Conservation (phyloP, 2,888 invertebrate genomes). For the Synergus laeviventris region DNA sequence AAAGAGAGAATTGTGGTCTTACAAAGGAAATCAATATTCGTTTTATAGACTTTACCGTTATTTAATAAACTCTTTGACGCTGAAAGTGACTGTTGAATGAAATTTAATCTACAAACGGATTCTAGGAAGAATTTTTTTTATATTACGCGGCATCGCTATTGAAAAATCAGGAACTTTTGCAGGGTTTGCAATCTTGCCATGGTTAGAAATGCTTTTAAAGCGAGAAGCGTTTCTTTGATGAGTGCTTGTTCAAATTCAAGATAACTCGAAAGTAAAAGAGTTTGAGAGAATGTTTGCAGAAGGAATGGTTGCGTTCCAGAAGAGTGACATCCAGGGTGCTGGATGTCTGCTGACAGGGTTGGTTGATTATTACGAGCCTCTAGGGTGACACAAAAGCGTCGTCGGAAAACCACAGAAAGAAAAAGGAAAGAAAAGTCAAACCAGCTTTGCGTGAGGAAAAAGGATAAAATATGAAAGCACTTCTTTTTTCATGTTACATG, state of each 20-base stretch:
- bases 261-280: conserved; percentile 31
- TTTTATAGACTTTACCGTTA: too few relatives aligned
- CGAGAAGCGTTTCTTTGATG: conserved; percentile 22
- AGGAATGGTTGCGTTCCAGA: conserved; percentile 19
- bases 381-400: conserved; percentile 16
- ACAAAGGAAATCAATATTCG: background rate
- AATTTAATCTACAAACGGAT: too few relatives aligned
- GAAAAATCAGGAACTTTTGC: background rate
- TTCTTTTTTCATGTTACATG: conserved; percentile 5
- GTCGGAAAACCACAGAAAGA: conserved; percentile 1
- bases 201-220: conserved; percentile 16
- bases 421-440: background rate
- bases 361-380: conserved; percentile 31
- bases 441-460: conserved; percentile 1
- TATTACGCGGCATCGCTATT: background rate
- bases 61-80: too few relatives aligned
- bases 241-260: conserved; percentile 14
- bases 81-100: too few relatives aligned
- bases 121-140: background rate
- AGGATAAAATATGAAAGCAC: conserved; percentile 14
- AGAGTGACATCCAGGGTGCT: conserved; percentile 21
- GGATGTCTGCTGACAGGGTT: conserved; percentile 34
- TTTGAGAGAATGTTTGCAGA: conserved; percentile 31
- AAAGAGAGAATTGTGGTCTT: background rate
- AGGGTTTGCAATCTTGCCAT: background rate